Evolutionary conservation across 2,888 invertebrate genomes (phyloP).

Genomic region (Stramonita haemastoma): DNA sequence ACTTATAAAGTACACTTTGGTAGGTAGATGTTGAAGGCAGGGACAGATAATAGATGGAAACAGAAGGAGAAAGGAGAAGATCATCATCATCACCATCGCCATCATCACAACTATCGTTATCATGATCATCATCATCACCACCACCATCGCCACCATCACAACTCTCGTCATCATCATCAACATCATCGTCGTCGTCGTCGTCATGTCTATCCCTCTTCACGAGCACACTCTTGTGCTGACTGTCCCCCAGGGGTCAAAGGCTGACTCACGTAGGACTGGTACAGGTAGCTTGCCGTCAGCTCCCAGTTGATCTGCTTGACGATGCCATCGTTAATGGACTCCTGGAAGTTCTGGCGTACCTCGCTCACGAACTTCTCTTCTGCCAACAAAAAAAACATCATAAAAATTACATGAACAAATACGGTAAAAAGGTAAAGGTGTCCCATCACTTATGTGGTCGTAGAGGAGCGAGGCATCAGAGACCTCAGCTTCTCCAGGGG

Average conservation of each 20-base stretch:
- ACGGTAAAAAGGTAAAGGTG: no score
- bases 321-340: constrained; percentile 80
- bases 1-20: no score
- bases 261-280: constrained; percentile 68
- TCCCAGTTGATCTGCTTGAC: constrained; percentile 63
- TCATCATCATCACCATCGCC: not conserved
- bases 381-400: not conserved
- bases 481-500: no score
- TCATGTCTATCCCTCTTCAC: not conserved
- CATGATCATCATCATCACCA: not conserved
- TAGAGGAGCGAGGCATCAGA: no score
- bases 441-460: no score
- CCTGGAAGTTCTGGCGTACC: constrained; percentile 60
- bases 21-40: no score
- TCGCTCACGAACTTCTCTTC: constrained; percentile 42
- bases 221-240: no score
- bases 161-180: not conserved
- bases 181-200: not conserved
- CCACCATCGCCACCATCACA: no score
- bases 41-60: no score
- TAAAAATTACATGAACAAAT: not conserved
- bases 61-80: no score
- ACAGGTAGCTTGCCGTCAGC: constrained; percentile 67
- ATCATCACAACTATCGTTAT: no score
- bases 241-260: not conserved